Base-by-base conservation (phyloP, 1,140 invertebrate species). In the Dinothrombium tinctorium region DNA sequence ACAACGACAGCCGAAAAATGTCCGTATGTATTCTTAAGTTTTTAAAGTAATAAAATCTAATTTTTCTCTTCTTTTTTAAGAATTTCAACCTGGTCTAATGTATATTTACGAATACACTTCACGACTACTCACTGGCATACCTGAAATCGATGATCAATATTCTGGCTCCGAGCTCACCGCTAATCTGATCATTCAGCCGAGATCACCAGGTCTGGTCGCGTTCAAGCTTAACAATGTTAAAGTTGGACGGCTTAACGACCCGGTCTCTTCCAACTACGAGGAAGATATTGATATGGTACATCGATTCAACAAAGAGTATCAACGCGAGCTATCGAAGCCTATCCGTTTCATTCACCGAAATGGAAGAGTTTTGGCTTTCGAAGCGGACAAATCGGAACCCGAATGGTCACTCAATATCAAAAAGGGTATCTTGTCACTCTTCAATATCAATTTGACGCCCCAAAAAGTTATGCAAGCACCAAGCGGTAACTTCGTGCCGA, bases 381-480 rank as follows among this genome's bases (percentile, higher is more conserved):
- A n/a, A n/a, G n/a, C n/a, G n/a, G n/a, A n/a, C n/a, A n/a, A n/a
- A n/a, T n/a, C n/a, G n/a, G n/a, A n/a, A n/a, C n/a, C n/a, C n/a
- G n/a, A n/a, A n/a, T n/a, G 55, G 55, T 57, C 56, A 2, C 40
- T 56, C 21, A 59, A 59, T 48, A 49, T 59, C 33, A 59, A 59
- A 46, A 49, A 50, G 42, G 53, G 53, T 41, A 40, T 57, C 33
- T 36, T 59, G 20, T 48, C 47, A 35, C 39, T 59, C 37, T 38
- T 60, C 15, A 54, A 59, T 35, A 42, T 59, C 23, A 54, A 57
- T 43, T 33, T 59, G 15, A 29, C 28, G 12, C 44, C 37, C 31
- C 47, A 47, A 23, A 43, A 42, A 35, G 44, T 47, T 33, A 46
- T 37, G 35, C 37, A 43, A 28, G 5, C 17, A 9, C 20, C 31